Base-by-base conservation (phyloP, 2,888 invertebrate species). In the Drosophila subsilvestris region DNA sequence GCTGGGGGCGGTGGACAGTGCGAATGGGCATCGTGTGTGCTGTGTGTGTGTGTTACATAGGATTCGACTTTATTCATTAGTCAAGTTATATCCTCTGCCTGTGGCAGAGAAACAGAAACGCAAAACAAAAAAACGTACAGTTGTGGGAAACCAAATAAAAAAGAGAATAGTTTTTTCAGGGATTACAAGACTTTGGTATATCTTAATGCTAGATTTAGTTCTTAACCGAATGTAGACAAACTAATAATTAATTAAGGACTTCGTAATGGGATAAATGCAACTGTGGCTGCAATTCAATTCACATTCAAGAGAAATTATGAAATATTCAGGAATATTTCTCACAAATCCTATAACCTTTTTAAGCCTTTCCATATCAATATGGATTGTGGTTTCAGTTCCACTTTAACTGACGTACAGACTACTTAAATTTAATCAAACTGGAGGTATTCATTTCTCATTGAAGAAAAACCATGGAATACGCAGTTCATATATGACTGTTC, bases 1-100 rank as follows among this genome's bases (percentile, higher is more conserved):
- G 9, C n/a, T 18, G 29, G 22, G 10, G 18, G 69, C 14, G 32
- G 25, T 32, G 32, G 32, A 32, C 12, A 5, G 5, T 32, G 29
- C 3, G 2, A 29, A n/a, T 18, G 44, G 32, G 10, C 9, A 32
- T 3, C 9, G 17, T 45, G 51, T 12, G 9, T 12, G 45, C 14
- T 44, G 50, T 44, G 22, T 44, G 50, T 44, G 22, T 25, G 43
- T 55, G 59, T 66, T 50, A 74, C 71, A 59, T 43, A 48, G n/a
- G 37, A 45, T 32, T 44, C 22, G 61, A 42, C 61, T 68, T 69
- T 69, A 75, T 74, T 72, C 72, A 74, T 72, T 72, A 43, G 55
- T 29, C 43, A 59, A 62, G 49, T 42, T 54, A 61, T 69, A 37
- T 43, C 17, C 14, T n/a, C 29, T 43, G 22, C 9, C 1, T 45